Evolutionary conservation across 92 coral and sea anemone species (phyloP).

Genomic region (Epizoanthus fatuus): DNA sequence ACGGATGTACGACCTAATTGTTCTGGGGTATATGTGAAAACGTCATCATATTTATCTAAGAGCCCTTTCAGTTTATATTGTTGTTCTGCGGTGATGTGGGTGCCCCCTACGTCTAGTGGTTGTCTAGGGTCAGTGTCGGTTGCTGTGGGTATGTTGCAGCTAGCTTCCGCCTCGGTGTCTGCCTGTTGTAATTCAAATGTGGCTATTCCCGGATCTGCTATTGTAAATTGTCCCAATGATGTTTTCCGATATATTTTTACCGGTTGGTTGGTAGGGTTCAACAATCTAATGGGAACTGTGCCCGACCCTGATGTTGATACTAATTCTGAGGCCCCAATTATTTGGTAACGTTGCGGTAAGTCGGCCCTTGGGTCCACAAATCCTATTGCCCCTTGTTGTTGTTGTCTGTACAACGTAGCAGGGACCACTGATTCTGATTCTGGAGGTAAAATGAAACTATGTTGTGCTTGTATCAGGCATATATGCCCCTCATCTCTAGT

Average conservation of each 20-base stretch:
- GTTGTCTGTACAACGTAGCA: neutral
- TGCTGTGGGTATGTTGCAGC: slow-evolving; percentile 20
- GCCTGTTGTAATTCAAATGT: slow-evolving; percentile 39
- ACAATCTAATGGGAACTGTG: slow-evolving; percentile 60
- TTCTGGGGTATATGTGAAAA: slow-evolving; percentile 42
- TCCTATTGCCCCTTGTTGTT: slow-evolving; percentile 26
- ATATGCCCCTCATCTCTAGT: no score
- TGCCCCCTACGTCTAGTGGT: neutral
- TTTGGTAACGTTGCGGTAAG: slow-evolving; percentile 28
- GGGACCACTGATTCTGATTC: slow-evolving; percentile 29
- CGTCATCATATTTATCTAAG: slow-evolving; percentile 37
- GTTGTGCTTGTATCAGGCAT: neutral
- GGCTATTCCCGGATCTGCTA: slow-evolving; percentile 31
- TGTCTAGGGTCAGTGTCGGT: no score
- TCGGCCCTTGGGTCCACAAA: slow-evolving; percentile 35
- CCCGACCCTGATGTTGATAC: slow-evolving; percentile 31
- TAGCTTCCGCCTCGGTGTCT: slow-evolving; percentile 21
- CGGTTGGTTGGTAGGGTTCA: slow-evolving; percentile 58
- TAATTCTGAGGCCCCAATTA: slow-evolving; percentile 51
- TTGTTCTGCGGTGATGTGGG: neutral
- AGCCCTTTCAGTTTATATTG: slow-evolving; percentile 1
- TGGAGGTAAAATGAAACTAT: slow-evolving; percentile 36
- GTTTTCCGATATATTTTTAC: slow-evolving; percentile 46
- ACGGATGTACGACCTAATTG: slow-evolving; percentile 60
- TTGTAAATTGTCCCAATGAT: slow-evolving; percentile 44